Conservation (phyloP, 2,888 invertebrate genomes). For the Tridacna gigas region DNA sequence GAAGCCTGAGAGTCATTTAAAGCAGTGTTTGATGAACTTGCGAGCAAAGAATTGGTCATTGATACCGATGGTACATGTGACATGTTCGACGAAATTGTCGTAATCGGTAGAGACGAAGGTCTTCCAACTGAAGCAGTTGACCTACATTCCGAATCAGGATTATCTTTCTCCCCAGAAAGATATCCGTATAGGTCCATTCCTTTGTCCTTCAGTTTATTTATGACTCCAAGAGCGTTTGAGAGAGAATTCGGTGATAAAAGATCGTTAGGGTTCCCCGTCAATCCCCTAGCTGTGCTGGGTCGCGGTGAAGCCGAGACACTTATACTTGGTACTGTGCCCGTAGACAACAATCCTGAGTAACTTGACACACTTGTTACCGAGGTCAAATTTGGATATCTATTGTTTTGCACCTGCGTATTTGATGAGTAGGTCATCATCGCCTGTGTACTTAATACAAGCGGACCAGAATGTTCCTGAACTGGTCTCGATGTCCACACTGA, state of each 20-base stretch:
- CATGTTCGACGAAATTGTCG: conserved; percentile 18
- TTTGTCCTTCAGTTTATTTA: conserved; percentile 73
- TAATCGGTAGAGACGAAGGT: conserved; percentile 43
- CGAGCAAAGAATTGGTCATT: neutral
- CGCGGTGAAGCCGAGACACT: conserved; percentile 6
- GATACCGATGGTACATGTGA: conserved; percentile 23
- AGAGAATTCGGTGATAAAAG: conserved; percentile 34
- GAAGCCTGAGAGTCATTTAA: neutral
- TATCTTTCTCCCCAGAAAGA: conserved; percentile 45
- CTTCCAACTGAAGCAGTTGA: conserved; percentile 13
- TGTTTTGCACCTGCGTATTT: neutral
- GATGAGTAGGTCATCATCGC: neutral
- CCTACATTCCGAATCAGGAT: conserved; percentile 9
- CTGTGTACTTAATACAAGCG: conserved; percentile 2
- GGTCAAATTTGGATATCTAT: neutral
- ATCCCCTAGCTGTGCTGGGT: conserved; percentile 13
- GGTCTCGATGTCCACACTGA: conserved; percentile 30
- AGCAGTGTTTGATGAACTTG: neutral
- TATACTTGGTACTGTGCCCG: conserved; percentile 9
- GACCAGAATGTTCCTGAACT: conserved; percentile 28
- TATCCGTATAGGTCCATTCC: conserved; percentile 72
- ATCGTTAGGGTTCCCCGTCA: neutral
- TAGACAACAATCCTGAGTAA: neutral
- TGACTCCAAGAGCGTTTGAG: conserved; percentile 61
- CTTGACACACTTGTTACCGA: neutral